phyloP scores from a whole-genome alignment of 2,113 vertebrate species.

The Saguinus imperator region DNA sequence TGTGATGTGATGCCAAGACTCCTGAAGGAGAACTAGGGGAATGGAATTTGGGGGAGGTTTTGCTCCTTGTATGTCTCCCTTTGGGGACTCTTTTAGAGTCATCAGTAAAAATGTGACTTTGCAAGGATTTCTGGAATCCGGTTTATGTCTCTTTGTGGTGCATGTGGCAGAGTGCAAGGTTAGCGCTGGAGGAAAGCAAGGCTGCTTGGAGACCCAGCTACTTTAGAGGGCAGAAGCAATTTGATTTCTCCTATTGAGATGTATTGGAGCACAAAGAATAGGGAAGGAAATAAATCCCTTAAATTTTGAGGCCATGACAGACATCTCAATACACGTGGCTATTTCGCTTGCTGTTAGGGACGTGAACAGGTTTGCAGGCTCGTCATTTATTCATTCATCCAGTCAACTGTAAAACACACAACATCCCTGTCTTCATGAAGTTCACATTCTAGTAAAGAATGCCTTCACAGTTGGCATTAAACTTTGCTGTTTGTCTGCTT shows the following conservation, averaged over 20 bases:
- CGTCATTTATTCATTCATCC: background rate
- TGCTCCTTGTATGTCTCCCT: background rate
- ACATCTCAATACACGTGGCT: background rate
- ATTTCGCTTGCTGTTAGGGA: background rate
- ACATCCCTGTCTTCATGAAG: background rate
- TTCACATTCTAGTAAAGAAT: background rate
- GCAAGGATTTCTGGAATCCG: background rate
- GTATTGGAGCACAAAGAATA: background rate
- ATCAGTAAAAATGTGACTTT: slow-evolving; percentile 10
- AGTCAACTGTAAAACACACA: background rate
- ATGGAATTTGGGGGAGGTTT: background rate
- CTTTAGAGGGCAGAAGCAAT: background rate
- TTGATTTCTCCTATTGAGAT: background rate
- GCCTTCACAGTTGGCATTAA: background rate
- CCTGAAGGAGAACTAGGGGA: background rate
- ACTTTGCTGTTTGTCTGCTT: background rate
- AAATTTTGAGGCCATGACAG: background rate
- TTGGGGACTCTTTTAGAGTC: background rate
- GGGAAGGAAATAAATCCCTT: background rate
- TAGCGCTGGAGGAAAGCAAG: background rate
- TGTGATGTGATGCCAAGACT: background rate
- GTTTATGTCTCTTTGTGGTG: background rate
- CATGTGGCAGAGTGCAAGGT: background rate
- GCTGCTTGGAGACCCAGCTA: background rate
- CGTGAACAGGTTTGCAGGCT: background rate